Evolutionary conservation across 64 coral and sea anemone genomes (phyloP), one percentile per base, ranked within the genome.

Genomic region (Montipora foliosa): DNA sequence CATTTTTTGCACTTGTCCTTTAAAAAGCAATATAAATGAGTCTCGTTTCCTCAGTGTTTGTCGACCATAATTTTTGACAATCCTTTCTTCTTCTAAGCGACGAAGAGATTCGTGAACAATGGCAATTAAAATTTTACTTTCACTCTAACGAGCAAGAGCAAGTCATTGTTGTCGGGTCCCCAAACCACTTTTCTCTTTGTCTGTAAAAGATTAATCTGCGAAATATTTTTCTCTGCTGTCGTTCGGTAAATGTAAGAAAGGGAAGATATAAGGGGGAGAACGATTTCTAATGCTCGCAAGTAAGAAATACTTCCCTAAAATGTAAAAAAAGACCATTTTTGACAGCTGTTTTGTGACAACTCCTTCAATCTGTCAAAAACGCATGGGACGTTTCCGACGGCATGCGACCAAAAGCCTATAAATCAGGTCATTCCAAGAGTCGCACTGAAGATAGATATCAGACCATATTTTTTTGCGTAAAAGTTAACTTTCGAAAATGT

Each of bases 41-140:
- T 11, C 45, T 17, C 76, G 12, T 47, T 78, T 78, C 47, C 17
- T 4, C 76, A 19, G 3, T 46, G 45, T 49, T 19, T 71, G 17
- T 70, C 9, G 19, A 19, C 49, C 64, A 9, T 64, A 16, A 61
- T 60, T 82, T 71, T 15, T 3, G 5, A 61, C 15, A 37, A 5
- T 37, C 11, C 45, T 22, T 9, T 72, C 19, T 49, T 13, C 66
- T 7, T 86, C 82, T 44, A 86, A 86, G 82, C 66, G 82, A 86
- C 66, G 37, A 45, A 86, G 66, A 72, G 64, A 50, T 67, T 11
- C 14, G 17, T 22, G 82, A 86, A 86, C 82, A 86, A 86, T 86
- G 82, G 82, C 82, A 86, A 86, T 86, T 86, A 86, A 86, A 86
- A 71, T 86, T 86, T 86, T 22, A 86, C 45, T 52, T 17, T 47